These are phyloP conservation scores for Lasioglossum albipes DNA, from an alignment of 1,140 invertebrate species.

Conservation along the genomic window DNA sequence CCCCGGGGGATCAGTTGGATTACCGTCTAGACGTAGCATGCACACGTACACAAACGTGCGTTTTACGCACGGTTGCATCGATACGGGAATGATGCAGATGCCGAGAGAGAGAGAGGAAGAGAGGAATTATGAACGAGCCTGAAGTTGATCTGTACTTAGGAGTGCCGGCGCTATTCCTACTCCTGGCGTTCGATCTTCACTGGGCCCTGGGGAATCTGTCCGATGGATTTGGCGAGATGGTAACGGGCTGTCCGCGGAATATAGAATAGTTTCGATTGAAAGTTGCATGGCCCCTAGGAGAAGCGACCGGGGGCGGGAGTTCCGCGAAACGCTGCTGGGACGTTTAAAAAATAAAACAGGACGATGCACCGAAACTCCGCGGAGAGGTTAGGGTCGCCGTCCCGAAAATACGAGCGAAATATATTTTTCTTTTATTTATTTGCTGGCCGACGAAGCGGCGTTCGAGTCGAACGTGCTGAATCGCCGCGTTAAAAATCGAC, in stretches of 20 bases:
- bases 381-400: no score
- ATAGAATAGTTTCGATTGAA: not conserved
- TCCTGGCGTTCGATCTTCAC: not conserved
- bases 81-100: not conserved
- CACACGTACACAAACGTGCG: no score
- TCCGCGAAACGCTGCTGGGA: no score
- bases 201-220: not conserved
- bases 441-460: no score
- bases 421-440: not conserved
- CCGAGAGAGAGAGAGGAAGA: not conserved
- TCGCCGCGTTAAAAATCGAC: no score
- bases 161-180: not conserved
- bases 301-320: no score
- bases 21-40: not conserved
- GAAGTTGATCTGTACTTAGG: slow-evolving; percentile 9
- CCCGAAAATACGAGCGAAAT: not conserved
- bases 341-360: not conserved
- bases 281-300: not conserved
- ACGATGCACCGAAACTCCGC: no score
- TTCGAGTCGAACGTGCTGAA: no score
- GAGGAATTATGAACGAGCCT: slow-evolving; percentile 8
- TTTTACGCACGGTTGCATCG: not conserved
- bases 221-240: not conserved
- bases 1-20: not conserved
- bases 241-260: not conserved